A percentile compares a stretch with the other conserved stretches of the same genome.
Conservation (phyloP, 2,888 invertebrate species). For the Acronicta aceris region DNA sequence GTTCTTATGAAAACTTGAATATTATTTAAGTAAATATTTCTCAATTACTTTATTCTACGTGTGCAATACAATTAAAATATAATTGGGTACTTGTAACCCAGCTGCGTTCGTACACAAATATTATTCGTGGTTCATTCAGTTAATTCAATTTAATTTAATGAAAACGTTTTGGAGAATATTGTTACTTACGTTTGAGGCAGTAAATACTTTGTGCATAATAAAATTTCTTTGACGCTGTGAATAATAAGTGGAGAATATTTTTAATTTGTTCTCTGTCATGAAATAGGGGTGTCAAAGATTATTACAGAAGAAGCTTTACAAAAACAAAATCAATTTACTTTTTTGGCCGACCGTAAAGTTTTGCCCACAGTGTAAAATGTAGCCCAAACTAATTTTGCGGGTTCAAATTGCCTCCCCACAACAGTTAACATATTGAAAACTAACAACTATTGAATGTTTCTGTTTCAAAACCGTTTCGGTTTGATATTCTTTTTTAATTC, state of each 20-base stretch:
- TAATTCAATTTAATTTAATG: slow-evolving; percentile 27
- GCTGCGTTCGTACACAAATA: slow-evolving; percentile 17
- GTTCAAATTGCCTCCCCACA: background rate
- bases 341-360: background rate
- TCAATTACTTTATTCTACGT: background rate
- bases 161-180: slow-evolving; percentile 17
- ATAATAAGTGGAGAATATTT: background rate
- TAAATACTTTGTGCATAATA: background rate
- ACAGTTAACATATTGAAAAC: slow-evolving; percentile 16
- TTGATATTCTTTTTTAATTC: too few species aligned
- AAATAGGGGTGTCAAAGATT: too few species aligned
- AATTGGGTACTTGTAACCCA: slow-evolving; percentile 11
- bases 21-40: background rate
- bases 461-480: background rate
- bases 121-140: slow-evolving; percentile 20
- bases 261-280: background rate
- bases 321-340: background rate
- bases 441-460: slow-evolving; percentile 2
- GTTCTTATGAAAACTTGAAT: background rate
- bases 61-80: slow-evolving; percentile 12
- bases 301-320: background rate
- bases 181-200: background rate
- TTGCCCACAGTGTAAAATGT: slow-evolving; percentile 1
- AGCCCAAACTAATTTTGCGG: slow-evolving; percentile 7
- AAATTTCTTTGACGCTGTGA: background rate